Evolutionary conservation across 2,113 vertebrate species (phyloP).

Genomic region (Ictalurus punctatus): DNA sequence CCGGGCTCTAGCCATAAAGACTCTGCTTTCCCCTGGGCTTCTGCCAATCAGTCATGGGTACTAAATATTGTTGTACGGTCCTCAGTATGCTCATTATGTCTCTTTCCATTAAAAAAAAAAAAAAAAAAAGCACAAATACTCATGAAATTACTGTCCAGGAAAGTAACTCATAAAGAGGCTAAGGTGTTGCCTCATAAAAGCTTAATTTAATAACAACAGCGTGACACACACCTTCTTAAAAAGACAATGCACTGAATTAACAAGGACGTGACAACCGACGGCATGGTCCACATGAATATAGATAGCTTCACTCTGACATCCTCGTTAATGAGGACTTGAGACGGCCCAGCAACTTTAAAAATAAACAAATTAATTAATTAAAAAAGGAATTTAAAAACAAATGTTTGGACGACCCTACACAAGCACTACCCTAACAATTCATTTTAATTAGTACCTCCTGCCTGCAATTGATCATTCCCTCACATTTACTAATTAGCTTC

Average conservation of each 20-base stretch:
- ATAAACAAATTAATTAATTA: background rate
- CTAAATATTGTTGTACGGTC: conserved; percentile 20
- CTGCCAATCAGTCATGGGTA: conserved; percentile 13
- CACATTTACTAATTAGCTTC: conserved; percentile 52
- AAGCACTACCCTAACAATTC: conserved; percentile 14
- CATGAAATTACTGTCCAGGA: conserved; percentile 4
- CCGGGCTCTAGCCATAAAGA: conserved; percentile 18
- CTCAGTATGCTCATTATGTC: background rate
- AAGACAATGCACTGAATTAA: conserved; percentile 32
- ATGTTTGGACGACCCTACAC: background rate
- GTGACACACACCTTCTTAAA: conserved; percentile 22
- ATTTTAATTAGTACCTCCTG: conserved; percentile 44
- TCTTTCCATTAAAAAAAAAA: background rate
- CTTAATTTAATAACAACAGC: background rate
- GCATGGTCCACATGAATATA: conserved; percentile 29
- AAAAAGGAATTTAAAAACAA: conserved; percentile 3
- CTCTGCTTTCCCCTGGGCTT: conserved; percentile 11
- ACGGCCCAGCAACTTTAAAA: conserved; percentile 24
- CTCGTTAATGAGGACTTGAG: conserved; percentile 23
- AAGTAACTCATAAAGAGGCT: background rate
- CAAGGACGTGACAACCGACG: conserved; percentile 27
- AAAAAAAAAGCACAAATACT: background rate
- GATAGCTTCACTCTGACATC: conserved; percentile 14
- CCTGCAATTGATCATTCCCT: conserved; percentile 53
- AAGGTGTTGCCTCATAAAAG: background rate